phyloP scores from a whole-genome alignment of 2,888 invertebrate species.

The Zonitis immaculata region DNA sequence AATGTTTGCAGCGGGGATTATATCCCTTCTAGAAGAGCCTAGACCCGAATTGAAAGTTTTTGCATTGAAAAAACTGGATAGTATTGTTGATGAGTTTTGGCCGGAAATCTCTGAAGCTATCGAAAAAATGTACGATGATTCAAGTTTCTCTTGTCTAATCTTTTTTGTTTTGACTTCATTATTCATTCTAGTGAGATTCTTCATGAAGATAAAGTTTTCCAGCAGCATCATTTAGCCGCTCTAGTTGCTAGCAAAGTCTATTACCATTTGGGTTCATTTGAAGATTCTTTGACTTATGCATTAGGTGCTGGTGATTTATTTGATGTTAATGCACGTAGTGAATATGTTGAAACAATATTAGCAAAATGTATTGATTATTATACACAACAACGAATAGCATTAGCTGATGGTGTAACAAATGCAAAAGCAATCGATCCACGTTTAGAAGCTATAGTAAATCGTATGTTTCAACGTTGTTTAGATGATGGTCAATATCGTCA shows the following conservation, averaged over 20 bases:
- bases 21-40: constrained; percentile 92
- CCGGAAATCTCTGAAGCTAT: constrained; percentile 98
- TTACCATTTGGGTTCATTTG: constrained; percentile 95
- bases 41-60: constrained; percentile 91
- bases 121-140: constrained; percentile 74
- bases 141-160: too few species aligned
- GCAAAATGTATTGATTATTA: constrained; percentile 98
- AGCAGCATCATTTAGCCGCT: constrained; percentile 88
- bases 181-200: constrained; percentile 70
- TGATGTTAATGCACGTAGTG: constrained; percentile 88
- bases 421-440: constrained; percentile 72
- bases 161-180: neutral
- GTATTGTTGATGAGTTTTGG: constrained; percentile 97
- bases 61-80: constrained; percentile 86
- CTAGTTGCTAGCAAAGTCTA: constrained; percentile 98
- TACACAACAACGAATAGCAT: constrained; percentile 77
- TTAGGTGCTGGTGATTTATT: constrained; percentile 93
- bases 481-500: constrained; percentile 93
- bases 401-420: constrained; percentile 63
- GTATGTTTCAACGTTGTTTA: constrained; percentile 95
- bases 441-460: constrained; percentile 89
- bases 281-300: constrained; percentile 96
- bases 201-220: constrained; percentile 86
- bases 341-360: constrained; percentile 92
- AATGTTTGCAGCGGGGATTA: constrained; percentile 71